phyloP scores from a whole-genome alignment of 1,140 invertebrate genomes.

The Stegodyphus mimosarum region DNA sequence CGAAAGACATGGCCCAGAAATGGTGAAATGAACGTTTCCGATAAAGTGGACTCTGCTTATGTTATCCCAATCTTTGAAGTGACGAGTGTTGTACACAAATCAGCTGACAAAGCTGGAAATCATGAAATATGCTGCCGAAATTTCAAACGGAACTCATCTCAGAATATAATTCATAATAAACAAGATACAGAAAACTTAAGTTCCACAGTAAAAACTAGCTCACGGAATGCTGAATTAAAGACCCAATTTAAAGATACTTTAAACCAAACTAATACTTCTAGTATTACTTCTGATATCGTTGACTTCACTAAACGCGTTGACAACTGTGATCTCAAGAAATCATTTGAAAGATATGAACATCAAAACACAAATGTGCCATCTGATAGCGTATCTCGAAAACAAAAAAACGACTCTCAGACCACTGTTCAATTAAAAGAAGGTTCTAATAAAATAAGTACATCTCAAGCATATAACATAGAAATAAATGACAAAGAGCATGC shows the following conservation, averaged over 20 bases:
- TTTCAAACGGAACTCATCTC: too few species aligned
- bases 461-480: not conserved
- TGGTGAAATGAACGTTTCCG: not conserved
- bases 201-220: not conserved
- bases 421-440: not conserved
- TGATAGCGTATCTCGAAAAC: not conserved
- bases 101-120: not conserved
- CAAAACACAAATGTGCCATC: not conserved
- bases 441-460: not conserved
- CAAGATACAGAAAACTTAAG: not conserved
- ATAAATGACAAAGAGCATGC: not conserved
- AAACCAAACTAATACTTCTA: not conserved
- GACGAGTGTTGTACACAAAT: slow-evolving; percentile 23
- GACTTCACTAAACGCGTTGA: too few species aligned
- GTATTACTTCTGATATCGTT: not conserved
- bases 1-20: not conserved
- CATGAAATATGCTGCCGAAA: too few species aligned
- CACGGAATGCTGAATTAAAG: not conserved
- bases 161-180: too few species aligned
- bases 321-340: too few species aligned
- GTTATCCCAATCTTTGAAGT: slow-evolving; percentile 54
- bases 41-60: slow-evolving; percentile 48
- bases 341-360: not conserved
- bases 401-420: not conserved
- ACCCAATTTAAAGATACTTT: not conserved